Evolutionary conservation across 1,140 invertebrate species (phyloP), one percentile per base, ranked within the genome.

Genomic region (Drosophila ambigua): DNA sequence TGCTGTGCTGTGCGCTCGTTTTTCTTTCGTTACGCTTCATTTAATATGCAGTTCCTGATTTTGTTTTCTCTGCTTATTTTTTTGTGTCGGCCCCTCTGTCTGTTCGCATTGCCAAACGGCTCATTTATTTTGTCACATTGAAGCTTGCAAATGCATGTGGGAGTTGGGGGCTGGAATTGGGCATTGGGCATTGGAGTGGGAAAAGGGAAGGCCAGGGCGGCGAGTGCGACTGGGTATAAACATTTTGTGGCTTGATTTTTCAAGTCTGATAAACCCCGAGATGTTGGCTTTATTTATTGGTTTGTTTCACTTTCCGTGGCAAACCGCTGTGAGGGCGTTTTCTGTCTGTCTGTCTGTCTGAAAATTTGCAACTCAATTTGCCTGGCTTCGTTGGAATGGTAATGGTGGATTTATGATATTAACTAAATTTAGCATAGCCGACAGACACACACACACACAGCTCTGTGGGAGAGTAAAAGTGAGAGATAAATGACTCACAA

Each of bases 101-200:
- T 55, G 71, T 50, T 74, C 61, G 51, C 54, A 50, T 71, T 69
- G 59, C 64, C 64, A 63, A 79, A 75, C 63, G 72, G 81, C 62
- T 84, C 81, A 84, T 87, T 84, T 84, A 81, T 87, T 84, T 84
- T 84, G 82, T 84, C 81, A 81, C 82, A 71, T 81, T 64, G 48
- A 5, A 28, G 46, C 31, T 28, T 15, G 31, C 26, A 39, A 69
- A 46, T 65, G 60, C 63, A 69, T 48, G 81, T 84, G 67, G 72
- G 80, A 66, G 74, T 44, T 26, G 9, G 11, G 11, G 23, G 23
- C 2, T 23, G 15, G 4, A 50, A 50, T 0, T 23, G 15, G 11
- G 11, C 2, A 26, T 15, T 7, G 62, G 62, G 68, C 31, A 50
- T 57, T 55, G 39, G 54, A 2, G 61, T 77, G 58, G 53, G 48